Conservation (phyloP, 2,797 vertebrate species). For the Iguana delicatissima region DNA sequence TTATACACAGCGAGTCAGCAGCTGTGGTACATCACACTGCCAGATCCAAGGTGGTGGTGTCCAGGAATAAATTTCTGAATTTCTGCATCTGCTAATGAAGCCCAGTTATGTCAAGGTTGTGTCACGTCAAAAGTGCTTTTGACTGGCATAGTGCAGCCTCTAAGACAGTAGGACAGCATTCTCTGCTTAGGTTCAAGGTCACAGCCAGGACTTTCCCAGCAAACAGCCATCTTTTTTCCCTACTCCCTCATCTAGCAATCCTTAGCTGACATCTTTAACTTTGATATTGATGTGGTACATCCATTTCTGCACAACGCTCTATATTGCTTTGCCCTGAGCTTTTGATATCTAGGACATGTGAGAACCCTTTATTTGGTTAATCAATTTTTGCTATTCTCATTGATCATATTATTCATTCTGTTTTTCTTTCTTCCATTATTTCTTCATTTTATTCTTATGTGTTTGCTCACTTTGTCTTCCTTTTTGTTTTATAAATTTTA, state of each 20-base stretch:
- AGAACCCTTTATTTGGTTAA: not conserved
- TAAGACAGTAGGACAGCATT: not conserved
- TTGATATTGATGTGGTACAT: not conserved
- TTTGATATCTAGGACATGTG: not conserved
- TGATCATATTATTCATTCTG: not conserved
- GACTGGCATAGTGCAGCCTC: not conserved
- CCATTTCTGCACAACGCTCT: not conserved
- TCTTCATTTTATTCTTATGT: not conserved
- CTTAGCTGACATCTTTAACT: not conserved
- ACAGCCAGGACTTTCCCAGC: not conserved
- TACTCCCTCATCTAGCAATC: not conserved
- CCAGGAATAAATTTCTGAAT: conserved; percentile 28
- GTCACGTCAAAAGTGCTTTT: conserved; percentile 25
- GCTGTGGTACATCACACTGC: conserved; percentile 1
- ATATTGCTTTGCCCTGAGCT: not conserved
- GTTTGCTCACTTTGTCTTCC: not conserved
- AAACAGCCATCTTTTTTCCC: not conserved
- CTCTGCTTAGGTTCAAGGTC: conserved; percentile 5
- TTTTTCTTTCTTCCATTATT: not conserved
- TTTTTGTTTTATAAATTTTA: not conserved
- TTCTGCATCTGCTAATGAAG: conserved; percentile 26
- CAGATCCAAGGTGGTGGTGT: not conserved
- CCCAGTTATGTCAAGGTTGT: conserved; percentile 37
- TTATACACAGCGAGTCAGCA: conserved; percentile 50
- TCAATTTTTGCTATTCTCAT: not conserved